Evolutionary conservation across 2,888 invertebrate genomes (phyloP).

Genomic region (Lucinisca nassula): DNA sequence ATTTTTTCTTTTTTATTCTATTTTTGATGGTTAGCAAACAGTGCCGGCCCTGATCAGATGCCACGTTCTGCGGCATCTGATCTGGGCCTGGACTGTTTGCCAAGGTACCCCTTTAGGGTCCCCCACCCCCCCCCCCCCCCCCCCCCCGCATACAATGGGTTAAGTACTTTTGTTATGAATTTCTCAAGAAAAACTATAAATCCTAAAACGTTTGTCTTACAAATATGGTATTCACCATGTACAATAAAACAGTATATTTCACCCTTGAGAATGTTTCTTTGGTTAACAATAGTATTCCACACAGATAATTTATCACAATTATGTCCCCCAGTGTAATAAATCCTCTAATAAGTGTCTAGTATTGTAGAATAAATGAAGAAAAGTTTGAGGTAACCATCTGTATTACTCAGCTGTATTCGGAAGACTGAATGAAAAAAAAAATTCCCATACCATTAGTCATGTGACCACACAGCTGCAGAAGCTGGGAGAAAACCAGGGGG

Average conservation of each 20-base stretch:
- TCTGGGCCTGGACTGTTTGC: too few relatives aligned
- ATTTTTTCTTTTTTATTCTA: too few relatives aligned
- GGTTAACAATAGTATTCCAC: background rate
- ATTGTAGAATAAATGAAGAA: background rate
- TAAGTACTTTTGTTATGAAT: too few relatives aligned
- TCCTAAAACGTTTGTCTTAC: too few relatives aligned
- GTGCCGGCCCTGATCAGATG: too few relatives aligned
- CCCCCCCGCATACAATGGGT: too few relatives aligned
- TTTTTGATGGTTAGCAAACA: too few relatives aligned
- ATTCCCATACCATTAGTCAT: background rate
- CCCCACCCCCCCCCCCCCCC: too few relatives aligned
- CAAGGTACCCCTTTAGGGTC: too few relatives aligned
- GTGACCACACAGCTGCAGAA: constrained; percentile 2
- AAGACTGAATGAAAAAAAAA: background rate
- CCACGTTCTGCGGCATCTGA: too few relatives aligned
- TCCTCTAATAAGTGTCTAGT: background rate
- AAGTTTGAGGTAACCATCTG: background rate
- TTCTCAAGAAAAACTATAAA: too few relatives aligned
- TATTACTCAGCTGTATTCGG: background rate
- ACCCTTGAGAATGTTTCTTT: background rate
- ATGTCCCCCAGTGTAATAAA: background rate
- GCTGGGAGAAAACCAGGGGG: constrained; percentile 3
- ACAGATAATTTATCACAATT: background rate
- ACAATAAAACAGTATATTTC: background rate
- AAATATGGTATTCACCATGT: too few relatives aligned